Evolutionary conservation across 2,113 vertebrate species (phyloP), one percentile per base, ranked within the genome.

Genomic region (Microcebus tavaratra): DNA sequence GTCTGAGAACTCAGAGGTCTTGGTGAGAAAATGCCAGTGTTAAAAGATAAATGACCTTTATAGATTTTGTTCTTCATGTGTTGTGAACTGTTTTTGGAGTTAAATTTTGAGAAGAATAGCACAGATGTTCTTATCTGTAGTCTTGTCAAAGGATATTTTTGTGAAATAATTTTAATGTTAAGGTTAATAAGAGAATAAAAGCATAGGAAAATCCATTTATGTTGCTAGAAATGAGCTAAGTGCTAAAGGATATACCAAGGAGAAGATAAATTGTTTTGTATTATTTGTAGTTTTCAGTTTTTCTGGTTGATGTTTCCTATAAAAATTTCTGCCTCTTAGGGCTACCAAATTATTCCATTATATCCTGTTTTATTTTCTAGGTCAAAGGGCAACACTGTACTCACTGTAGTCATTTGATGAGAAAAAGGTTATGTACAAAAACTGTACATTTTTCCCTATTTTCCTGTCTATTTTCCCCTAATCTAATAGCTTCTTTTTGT

Each of bases 31-130:
- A 96, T 88, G 86, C 53, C 91, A 90, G 57, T 53, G 23, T 53
- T 72, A 65, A 94, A 81, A 95, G 55, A 93, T 39, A 90, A 93
- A 80, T 91, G 82, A 85, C 91, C 65, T 96, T 96, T 92, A 92
- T 39, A 36, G 75, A 61, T 87, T 95, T 90, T 92, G 78, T n/a
- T 82, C 63, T 91, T 95, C 53, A 23, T 85, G 23, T 84, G 95
- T 73, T 91, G 83, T 75, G 53, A 97, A 90, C 61, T 91, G 50
- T 84, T 91, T 59, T 39, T 84, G 20, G 63, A 96, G 34, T 75
- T 96, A 89, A 72, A 78, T 84, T 94, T 95, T 90, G 76, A 97
- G 36, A 91, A 96, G 36, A 91, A 39, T 53, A 67, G 34, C 12
- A 55, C 34, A n/a, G 45, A 36, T 80, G 8, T 45, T 73, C 39